phyloP scores from a whole-genome alignment of 2,797 vertebrate genomes.

The Botia kubotai region DNA sequence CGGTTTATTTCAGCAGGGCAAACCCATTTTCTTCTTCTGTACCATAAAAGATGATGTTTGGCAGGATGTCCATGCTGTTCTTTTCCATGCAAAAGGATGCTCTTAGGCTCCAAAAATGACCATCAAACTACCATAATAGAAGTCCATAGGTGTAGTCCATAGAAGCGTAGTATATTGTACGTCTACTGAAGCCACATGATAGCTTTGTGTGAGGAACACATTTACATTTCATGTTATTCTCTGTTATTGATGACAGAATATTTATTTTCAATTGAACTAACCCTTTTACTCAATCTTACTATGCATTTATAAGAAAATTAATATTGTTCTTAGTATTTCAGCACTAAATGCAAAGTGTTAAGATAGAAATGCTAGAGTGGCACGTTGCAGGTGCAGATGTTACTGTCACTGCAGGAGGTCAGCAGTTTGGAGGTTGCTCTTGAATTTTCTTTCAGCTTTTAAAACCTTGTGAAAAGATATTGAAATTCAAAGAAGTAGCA shows the following conservation, averaged over 20 bases:
- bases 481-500: conserved; percentile 3
- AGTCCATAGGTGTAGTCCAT: too few species aligned
- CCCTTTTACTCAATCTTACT: neutral
- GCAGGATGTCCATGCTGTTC: neutral
- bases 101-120: too few species aligned
- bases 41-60: neutral
- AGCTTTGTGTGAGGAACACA: too few species aligned
- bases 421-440: conserved; percentile 9
- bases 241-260: neutral
- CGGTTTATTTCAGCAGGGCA: neutral
- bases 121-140: too few species aligned
- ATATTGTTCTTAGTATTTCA: conserved; percentile 26
- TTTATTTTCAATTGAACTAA: too few species aligned
- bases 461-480: neutral
- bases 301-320: conserved; percentile 8
- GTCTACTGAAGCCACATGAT: too few species aligned
- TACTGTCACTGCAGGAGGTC: conserved; percentile 25
- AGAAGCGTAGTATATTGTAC: too few species aligned
- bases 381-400: conserved; percentile 22
- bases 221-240: too few species aligned
- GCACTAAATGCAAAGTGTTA: conserved; percentile 8
- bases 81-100: neutral
- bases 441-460: conserved; percentile 39
- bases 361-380: conserved; percentile 23
- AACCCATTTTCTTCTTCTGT: neutral